A percentile compares a stretch with the other conserved stretches of the same genome.
Evolutionary conservation across 2,113 vertebrate species (phyloP).

Genomic region (Scophthalmus maximus): DNA sequence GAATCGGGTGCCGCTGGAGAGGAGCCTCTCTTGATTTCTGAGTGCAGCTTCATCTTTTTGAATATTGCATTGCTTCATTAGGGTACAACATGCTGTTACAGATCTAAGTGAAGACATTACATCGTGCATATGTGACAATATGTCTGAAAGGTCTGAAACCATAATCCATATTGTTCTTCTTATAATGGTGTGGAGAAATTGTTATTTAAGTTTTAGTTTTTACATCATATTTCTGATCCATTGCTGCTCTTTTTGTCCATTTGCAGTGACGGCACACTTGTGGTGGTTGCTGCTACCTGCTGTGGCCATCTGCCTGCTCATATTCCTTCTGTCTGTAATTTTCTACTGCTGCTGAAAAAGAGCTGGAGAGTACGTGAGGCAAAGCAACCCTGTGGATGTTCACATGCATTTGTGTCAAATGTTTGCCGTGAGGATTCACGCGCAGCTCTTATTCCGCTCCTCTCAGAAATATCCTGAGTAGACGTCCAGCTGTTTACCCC

Average conservation of each 20-base stretch:
- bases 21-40: background rate
- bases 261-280: conserved; percentile 31
- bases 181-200: no score
- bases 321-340: conserved; percentile 50
- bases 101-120: no score
- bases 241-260: background rate
- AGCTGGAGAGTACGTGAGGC: conserved; percentile 63
- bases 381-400: background rate
- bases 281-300: conserved; percentile 67
- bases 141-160: background rate
- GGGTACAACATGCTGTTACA: no score
- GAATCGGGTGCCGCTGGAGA: background rate
- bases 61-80: no score
- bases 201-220: background rate
- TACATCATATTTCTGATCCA: no score
- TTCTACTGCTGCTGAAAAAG: conserved; percentile 62
- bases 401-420: background rate
- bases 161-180: no score
- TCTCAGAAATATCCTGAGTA: conserved; percentile 56
- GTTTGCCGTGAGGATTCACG: background rate
- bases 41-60: background rate
- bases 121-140: no score
- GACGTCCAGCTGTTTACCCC: conserved; percentile 55
- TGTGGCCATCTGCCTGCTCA: conserved; percentile 43
- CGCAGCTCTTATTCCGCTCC: background rate